Evolutionary conservation across 1,140 invertebrate genomes (phyloP).

Genomic region (Macrotrachela quadricornifera): DNA sequence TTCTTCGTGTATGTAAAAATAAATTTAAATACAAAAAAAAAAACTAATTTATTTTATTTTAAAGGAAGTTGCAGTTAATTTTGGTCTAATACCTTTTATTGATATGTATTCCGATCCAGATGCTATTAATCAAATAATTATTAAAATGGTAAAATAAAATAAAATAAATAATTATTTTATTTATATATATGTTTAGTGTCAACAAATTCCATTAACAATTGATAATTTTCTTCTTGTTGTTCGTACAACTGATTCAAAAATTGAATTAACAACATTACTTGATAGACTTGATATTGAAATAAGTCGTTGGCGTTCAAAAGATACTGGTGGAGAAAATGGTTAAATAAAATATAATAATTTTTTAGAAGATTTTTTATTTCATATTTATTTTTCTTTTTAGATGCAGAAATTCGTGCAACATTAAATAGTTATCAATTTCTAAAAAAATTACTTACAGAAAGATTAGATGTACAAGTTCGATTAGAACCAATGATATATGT

Average conservation of each 20-base stretch:
- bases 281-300: slow-evolving; percentile 57
- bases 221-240: slow-evolving; percentile 61
- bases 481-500: too few species aligned
- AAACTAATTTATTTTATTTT: slow-evolving; percentile 9
- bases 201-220: slow-evolving; percentile 48
- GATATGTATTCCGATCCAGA: slow-evolving; percentile 68
- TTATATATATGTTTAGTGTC: slow-evolving; percentile 39
- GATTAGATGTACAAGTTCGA: neutral
- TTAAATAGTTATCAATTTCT: neutral
- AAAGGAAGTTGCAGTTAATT: slow-evolving; percentile 58
- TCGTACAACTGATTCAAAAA: slow-evolving; percentile 48
- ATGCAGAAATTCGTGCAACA: neutral
- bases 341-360: too few species aligned
- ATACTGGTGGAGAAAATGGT: slow-evolving; percentile 57
- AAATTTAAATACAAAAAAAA: too few species aligned
- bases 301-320: slow-evolving; percentile 48
- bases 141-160: slow-evolving; percentile 49
- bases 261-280: slow-evolving; percentile 55
- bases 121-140: slow-evolving; percentile 70
- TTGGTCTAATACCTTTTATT: slow-evolving; percentile 54
- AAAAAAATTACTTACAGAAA: neutral
- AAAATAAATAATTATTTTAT: slow-evolving; percentile 7
- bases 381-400: slow-evolving; percentile 38
- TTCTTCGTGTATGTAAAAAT: neutral
- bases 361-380: neutral